Evolutionary conservation across 1,140 invertebrate species (phyloP), one percentile per base, ranked within the genome.

Genomic region (Saccostrea glomerata): DNA sequence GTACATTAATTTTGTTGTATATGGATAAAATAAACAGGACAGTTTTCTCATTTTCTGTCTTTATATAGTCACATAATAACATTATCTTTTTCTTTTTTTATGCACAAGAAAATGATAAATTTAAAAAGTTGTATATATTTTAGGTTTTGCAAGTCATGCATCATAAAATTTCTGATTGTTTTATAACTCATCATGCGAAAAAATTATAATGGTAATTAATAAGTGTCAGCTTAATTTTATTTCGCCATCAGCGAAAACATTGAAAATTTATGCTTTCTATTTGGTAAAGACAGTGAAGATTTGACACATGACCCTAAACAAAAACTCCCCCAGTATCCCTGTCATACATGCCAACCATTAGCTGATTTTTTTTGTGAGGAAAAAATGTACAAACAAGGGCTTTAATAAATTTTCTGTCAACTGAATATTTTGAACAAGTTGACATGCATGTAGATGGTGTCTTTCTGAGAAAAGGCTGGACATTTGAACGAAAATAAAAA

Each of bases 391-490:
- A 12, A 30, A 77, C 23, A 77, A 77, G 30, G 13, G 58, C 58
- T 20, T 63, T 63, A 63, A 63, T 63, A 63, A 63, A 63, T 63
- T 63, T 77, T 77, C 70, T 77, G 70, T 36, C 70, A 77, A 12
- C 12, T 77, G 25, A 30, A 77, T 12, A 77, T 30, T 63, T 63
- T 63, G 23, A 73, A 73, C 66, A 73, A 40, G 70, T 25, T 30
- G 70, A 77, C 70, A 77, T 25, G 25, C 23, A 30, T 77, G 70
- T 77, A 30, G 15, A 77, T 77, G 70, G 23, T 77, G 70, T 77
- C 70, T 77, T 36, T 77, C 70, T 77, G 70, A 63, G 58, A 63
- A 63, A 47, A 63, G 58, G 58, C n/a, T 63, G 17, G 58, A 63
- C 5, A 30, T 3, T 9, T 30, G 13, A 77, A 30, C 13, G 25